Conservation (phyloP, 2,113 vertebrate genomes). For the Chionis minor region DNA sequence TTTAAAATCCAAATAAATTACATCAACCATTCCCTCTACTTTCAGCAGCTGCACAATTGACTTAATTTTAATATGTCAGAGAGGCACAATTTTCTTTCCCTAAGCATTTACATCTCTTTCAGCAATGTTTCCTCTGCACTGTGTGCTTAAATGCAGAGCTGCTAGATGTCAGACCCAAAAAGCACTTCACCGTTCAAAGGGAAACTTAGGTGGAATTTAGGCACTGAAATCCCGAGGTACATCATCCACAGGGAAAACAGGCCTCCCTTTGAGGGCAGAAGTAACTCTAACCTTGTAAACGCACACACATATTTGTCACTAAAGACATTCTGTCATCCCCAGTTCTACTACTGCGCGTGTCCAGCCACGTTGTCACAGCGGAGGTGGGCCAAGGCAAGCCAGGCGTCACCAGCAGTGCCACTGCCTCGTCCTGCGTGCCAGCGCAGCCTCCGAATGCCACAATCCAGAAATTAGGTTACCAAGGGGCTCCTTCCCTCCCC, state of each 20-base stretch:
- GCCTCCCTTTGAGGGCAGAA: neutral
- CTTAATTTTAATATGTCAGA: neutral
- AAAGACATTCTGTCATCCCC: neutral
- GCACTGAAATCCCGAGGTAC: neutral
- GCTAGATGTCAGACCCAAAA: neutral
- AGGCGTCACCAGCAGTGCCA: neutral
- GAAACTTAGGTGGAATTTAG: neutral
- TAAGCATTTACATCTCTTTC: neutral
- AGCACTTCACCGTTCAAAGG: neutral
- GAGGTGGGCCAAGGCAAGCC: neutral
- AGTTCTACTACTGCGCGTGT: rapidly evolving
- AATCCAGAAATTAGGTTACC: neutral
- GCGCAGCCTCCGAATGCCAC: neutral
- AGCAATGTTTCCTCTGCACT: neutral
- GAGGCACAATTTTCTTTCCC: conserved; percentile 2
- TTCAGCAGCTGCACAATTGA: neutral
- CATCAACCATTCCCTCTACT: neutral
- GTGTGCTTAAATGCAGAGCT: neutral
- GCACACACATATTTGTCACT: neutral
- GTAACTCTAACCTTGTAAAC: neutral
- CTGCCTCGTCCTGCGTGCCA: neutral
- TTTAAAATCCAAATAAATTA: conserved; percentile 9
- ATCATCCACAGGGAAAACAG: neutral
- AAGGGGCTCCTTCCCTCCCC: neutral
- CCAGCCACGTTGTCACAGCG: rapidly evolving